phyloP scores from a whole-genome alignment of 2,797 vertebrate species.

The Mus caroli region DNA sequence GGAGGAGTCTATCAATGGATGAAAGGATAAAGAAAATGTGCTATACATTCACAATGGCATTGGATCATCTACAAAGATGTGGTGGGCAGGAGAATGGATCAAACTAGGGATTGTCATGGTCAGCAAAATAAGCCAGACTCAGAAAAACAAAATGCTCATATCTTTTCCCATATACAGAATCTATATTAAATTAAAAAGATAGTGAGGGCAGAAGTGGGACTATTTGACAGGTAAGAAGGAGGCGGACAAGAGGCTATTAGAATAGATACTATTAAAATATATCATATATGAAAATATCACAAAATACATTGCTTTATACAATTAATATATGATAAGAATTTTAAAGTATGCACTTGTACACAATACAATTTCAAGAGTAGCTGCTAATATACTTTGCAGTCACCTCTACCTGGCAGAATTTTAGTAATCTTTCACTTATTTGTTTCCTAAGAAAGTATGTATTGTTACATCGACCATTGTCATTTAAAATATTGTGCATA shows the following conservation, averaged over 20 bases:
- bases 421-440: constrained; percentile 42
- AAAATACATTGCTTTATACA: neutral
- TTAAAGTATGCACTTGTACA: neutral
- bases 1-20: neutral
- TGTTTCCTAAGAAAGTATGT: constrained; percentile 39
- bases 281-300: neutral
- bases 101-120: neutral
- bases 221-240: neutral
- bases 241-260: neutral
- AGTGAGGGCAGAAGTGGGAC: neutral
- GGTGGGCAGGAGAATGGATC: neutral
- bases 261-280: neutral
- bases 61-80: neutral
- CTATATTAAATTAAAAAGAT: neutral
- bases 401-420: neutral
- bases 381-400: neutral
- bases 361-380: neutral
- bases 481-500: constrained; percentile 31
- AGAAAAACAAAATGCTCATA: neutral
- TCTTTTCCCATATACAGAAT: neutral
- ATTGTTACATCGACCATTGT: neutral
- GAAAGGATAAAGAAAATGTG: neutral
- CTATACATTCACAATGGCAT: neutral
- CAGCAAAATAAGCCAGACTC: neutral
- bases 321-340: neutral